Conservation (phyloP, 2,888 invertebrate genomes). For the Scrobipalpa atriplicella region DNA sequence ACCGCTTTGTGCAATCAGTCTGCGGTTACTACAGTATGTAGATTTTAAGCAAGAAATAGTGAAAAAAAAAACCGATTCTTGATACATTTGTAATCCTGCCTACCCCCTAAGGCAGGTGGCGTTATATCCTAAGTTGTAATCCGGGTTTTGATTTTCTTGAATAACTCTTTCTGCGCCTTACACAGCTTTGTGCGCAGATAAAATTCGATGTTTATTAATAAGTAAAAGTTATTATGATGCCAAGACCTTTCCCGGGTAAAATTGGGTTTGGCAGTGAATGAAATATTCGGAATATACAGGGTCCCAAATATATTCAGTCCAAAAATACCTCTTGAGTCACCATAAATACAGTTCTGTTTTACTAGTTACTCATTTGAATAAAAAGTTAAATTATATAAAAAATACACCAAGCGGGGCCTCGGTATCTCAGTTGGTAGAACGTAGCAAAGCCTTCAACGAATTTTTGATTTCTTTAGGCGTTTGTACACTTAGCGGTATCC, state of each 20-base stretch:
- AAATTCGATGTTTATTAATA: conserved; percentile 14
- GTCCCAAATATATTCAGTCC: background rate
- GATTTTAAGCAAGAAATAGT: background rate
- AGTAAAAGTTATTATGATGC: background rate
- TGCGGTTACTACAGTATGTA: background rate
- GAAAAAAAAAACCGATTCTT: background rate
- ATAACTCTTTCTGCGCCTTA: too few relatives aligned
- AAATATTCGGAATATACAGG: background rate
- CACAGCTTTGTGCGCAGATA: background rate
- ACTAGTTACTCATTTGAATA: too few relatives aligned
- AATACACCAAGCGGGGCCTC: too few relatives aligned
- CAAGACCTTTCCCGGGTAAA: conserved; percentile 2
- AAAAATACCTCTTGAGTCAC: background rate
- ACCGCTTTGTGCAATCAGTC: conserved; percentile 18
- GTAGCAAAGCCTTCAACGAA: too few relatives aligned
- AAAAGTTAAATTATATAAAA: too few relatives aligned
- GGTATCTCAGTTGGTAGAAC: too few relatives aligned
- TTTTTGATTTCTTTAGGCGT: too few relatives aligned
- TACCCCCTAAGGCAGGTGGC: too few relatives aligned
- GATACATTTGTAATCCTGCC: background rate
- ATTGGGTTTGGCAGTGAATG: background rate
- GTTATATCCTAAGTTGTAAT: too few relatives aligned
- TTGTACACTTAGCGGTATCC: too few relatives aligned
- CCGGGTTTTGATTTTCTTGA: too few relatives aligned
- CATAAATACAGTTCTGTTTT: too few relatives aligned